phyloP scores from a whole-genome alignment of 2,888 invertebrate species.

The Drosophila quinaria region DNA sequence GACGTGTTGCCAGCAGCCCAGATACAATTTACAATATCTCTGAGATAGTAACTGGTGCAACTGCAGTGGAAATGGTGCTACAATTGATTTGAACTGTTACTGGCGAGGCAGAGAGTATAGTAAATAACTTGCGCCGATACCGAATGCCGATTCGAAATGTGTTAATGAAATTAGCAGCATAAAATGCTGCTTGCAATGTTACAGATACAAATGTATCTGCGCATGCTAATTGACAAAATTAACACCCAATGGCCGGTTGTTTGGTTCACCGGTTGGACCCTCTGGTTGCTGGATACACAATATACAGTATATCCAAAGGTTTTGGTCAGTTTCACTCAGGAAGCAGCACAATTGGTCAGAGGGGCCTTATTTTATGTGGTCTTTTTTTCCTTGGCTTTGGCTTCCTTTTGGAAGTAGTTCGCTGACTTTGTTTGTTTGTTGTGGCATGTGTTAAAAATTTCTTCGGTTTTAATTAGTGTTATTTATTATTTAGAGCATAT shows the following conservation, averaged over 20 bases:
- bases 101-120: slow-evolving; percentile 30
- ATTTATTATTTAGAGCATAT: slow-evolving; percentile 84
- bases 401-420: slow-evolving; percentile 47
- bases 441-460: slow-evolving; percentile 78
- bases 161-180: slow-evolving; percentile 83
- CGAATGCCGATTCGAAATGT: slow-evolving; percentile 66
- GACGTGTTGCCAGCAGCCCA: slow-evolving; percentile 21
- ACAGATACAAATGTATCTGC: slow-evolving; percentile 66
- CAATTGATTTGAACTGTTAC: slow-evolving; percentile 17
- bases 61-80: slow-evolving; percentile 48
- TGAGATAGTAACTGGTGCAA: slow-evolving; percentile 49
- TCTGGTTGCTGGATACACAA: slow-evolving; percentile 36
- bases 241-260: slow-evolving; percentile 60
- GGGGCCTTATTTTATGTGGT: slow-evolving; percentile 1
- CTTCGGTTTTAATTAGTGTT: slow-evolving; percentile 84
- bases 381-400: slow-evolving; percentile 49
- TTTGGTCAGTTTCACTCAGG: slow-evolving; percentile 72
- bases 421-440: slow-evolving; percentile 44
- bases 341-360: slow-evolving; percentile 34
- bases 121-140: slow-evolving; percentile 63
- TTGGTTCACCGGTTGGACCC: slow-evolving; percentile 6
- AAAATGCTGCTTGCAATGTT: slow-evolving; percentile 71
- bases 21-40: slow-evolving; percentile 18
- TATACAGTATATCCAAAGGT: slow-evolving; percentile 47
- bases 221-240: slow-evolving; percentile 78